Conservation (phyloP, 1,140 invertebrate genomes). For the Hydropsyche tenuis region DNA sequence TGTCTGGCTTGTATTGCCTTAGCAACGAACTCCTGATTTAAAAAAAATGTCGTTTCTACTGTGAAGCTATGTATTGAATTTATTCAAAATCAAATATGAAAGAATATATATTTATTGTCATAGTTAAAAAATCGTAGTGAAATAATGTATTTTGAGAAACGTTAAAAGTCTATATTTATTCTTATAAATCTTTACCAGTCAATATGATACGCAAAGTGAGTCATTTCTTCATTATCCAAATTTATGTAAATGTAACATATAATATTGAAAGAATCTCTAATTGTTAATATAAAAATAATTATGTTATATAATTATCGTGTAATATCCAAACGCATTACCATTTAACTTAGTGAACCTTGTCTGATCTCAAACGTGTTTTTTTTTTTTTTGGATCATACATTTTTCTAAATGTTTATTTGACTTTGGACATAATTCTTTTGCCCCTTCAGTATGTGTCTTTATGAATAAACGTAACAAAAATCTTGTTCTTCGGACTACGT, state of each 20-base stretch:
- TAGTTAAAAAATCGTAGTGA: conserved; percentile 3
- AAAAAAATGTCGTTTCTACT: conserved; percentile 9
- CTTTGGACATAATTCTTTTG: no score
- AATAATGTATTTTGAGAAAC: conserved; percentile 27
- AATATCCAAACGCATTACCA: no score
- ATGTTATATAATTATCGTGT: not conserved
- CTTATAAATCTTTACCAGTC: conserved; percentile 36
- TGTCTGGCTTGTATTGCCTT: conserved; percentile 48
- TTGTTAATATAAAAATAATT: not conserved
- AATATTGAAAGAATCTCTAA: conserved; percentile 3
- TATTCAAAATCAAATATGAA: conserved; percentile 7
- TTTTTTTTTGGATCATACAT: no score
- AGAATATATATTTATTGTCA: conserved; percentile 25
- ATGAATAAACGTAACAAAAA: not conserved
- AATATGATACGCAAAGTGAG: conserved; percentile 23
- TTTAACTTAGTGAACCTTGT: no score
- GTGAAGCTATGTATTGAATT: conserved; percentile 22
- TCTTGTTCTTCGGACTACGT: not conserved
- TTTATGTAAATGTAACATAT: not conserved
- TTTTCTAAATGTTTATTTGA: no score
- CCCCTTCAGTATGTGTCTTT: no score
- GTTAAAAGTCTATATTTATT: conserved; percentile 33
- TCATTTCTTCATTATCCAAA: conserved; percentile 7
- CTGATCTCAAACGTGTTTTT: no score
- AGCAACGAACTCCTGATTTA: conserved; percentile 44